Percentiles rank a stretch among this genome's conserved stretches.
These are phyloP conservation scores for Sorex maritimensis DNA, from an alignment of 2,797 vertebrate species.

Conservation along the genomic window DNA sequence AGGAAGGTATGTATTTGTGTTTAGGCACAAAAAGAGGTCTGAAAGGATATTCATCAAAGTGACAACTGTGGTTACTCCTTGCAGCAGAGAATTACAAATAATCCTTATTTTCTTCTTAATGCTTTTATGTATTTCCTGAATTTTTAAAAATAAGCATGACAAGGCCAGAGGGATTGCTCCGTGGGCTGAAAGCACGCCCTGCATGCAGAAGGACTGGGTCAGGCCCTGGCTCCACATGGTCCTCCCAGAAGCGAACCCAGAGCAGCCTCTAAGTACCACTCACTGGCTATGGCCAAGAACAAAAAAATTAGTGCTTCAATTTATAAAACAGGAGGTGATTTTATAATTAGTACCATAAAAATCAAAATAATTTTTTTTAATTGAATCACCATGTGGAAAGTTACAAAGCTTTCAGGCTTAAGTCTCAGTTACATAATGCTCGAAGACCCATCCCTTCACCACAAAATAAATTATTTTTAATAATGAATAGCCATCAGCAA, in stretches of 20 bases:
- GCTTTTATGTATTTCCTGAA: slow-evolving; percentile 64
- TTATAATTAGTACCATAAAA: slow-evolving; percentile 59
- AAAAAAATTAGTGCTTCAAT: no score
- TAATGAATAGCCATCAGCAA: slow-evolving; percentile 39
- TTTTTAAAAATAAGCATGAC: slow-evolving; percentile 59
- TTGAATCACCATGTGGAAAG: slow-evolving; percentile 16
- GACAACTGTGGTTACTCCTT: slow-evolving; percentile 61
- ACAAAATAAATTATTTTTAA: neutral
- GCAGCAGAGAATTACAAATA: slow-evolving; percentile 44
- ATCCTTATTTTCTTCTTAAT: slow-evolving; percentile 67
- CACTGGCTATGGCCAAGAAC: no score
- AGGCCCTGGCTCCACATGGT: no score
- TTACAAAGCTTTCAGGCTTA: no score
- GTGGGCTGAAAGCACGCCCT: no score
- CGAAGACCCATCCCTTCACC: no score
- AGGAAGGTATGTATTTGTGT: neutral
- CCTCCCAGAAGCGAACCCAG: no score
- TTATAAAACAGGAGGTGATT: neutral
- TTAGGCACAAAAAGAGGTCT: slow-evolving; percentile 30
- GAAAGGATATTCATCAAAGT: slow-evolving; percentile 69
- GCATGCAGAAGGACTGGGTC: no score
- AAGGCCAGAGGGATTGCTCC: neutral
- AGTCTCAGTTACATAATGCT: no score
- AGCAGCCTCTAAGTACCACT: no score
- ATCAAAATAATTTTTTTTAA: neutral